Evolutionary conservation across 2,113 vertebrate genomes (phyloP).

Genomic region (Antennarius striatus): DNA sequence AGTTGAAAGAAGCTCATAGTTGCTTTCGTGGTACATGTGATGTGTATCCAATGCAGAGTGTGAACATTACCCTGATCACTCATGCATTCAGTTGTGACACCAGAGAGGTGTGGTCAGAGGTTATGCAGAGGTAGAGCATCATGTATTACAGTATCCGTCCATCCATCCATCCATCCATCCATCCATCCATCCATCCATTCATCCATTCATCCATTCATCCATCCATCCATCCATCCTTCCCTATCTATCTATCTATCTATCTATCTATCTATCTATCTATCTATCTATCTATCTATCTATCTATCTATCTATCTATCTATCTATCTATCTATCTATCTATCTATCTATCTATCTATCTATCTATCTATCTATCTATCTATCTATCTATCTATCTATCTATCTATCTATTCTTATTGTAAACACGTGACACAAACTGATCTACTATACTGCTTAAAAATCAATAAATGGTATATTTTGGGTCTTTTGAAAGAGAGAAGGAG

Average conservation of each 20-base stretch:
- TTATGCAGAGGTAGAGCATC: constrained; percentile 54
- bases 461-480: constrained; percentile 49
- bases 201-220: too few species aligned
- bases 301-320: neutral
- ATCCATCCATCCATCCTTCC: neutral
- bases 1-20: constrained; percentile 74
- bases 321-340: neutral
- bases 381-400: too few species aligned
- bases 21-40: constrained; percentile 74
- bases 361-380: neutral
- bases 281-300: neutral
- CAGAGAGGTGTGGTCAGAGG: constrained; percentile 64
- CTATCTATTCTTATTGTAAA: neutral
- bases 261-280: neutral
- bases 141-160: constrained; percentile 14
- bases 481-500: constrained; percentile 45
- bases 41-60: constrained; percentile 71
- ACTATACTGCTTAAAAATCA: constrained; percentile 26
- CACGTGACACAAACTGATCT: neutral
- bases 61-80: constrained; percentile 67
- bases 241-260: neutral
- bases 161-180: neutral
- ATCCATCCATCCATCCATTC: neutral
- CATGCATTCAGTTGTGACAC: constrained; percentile 74
- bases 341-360: neutral